Conservation (phyloP, 1,140 invertebrate genomes). For the Halesus radiatus region DNA sequence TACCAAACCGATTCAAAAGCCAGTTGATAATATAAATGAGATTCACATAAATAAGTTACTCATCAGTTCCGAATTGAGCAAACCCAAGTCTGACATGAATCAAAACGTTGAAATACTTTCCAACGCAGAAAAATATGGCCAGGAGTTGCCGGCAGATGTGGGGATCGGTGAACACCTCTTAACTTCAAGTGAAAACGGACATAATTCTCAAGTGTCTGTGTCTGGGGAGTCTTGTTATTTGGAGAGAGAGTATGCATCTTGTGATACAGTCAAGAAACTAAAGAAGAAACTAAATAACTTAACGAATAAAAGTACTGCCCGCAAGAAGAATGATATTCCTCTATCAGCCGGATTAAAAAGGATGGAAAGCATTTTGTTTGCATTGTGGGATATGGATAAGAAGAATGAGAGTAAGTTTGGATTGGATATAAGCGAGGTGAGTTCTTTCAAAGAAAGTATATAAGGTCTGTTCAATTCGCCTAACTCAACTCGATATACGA, state of each 20-base stretch:
- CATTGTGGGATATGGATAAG: slow-evolving; percentile 63
- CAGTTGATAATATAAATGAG: neutral
- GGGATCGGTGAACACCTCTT: neutral
- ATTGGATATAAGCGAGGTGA: slow-evolving; percentile 68
- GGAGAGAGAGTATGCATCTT: slow-evolving; percentile 22
- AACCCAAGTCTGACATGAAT: neutral
- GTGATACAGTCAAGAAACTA: slow-evolving; percentile 33
- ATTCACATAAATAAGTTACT: neutral
- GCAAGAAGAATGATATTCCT: slow-evolving; percentile 68
- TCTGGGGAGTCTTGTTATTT: slow-evolving; percentile 12
- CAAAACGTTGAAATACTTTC: neutral
- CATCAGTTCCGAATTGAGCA: neutral
- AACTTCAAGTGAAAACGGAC: slow-evolving; percentile 58
- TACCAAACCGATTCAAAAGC: slow-evolving; percentile 61
- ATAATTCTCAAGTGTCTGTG: slow-evolving; percentile 59
- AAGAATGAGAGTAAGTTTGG: slow-evolving; percentile 64
- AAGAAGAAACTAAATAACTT: slow-evolving; percentile 42
- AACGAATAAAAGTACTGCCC: slow-evolving; percentile 64
- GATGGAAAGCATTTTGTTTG: slow-evolving; percentile 63
- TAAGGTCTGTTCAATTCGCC: too few species aligned
- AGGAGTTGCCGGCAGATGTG: neutral
- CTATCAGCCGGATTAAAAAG: slow-evolving; percentile 62
- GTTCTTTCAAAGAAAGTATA: slow-evolving; percentile 17
- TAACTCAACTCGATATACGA: too few species aligned
- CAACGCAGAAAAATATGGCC: neutral